Evolutionary conservation across 35 echinoderm and acorn worm species (phyloP), one percentile per base, ranked within the genome.

Genomic region (Ophiothrix spiculata): DNA sequence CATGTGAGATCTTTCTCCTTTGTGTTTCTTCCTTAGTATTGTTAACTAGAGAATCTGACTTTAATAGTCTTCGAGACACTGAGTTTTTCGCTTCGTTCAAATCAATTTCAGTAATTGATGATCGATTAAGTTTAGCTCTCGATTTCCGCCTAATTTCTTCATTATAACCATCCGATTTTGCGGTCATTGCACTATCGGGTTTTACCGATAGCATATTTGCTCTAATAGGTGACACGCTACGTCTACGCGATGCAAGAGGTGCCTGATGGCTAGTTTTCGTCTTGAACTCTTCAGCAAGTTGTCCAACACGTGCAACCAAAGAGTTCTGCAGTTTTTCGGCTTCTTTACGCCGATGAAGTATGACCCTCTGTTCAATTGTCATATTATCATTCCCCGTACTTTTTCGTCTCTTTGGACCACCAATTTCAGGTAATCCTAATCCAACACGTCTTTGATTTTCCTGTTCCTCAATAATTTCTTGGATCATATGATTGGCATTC

Each of bases 231-330:
- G 60, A 69, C 2, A 69, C 10, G 19, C 19, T 49, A n/a, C 60
- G 17, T 69, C 23, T 15, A 25, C 60, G 17, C n/a, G n/a, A n/a
- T n/a, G 3, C 16, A 4, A 69, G 29, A 69, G 60, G 60, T 2
- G 23, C 17, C 14, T 33, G 10, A 28, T 46, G 40, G 25, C n/a
- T 54, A 34, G 41, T 82, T 45, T 82, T 39, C 6, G 25, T 38
- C 28, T 60, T 60, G 29, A 84, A 37, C 49, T 84, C 81, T 3
- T 84, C 81, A 3, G 45, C 81, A 35, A 84, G 63, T 63, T 91
- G 45, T 31, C 84, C 89, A 8, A 91, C 75, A 2, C 80, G 79
- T 40, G 82, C 82, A 34, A 69, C 56, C 60, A 91, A 64, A 33
- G 36, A 33, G 32, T 80, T 63, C 36, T 86, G 83, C 56, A 80